These are phyloP conservation scores for Sisor rabdophorus DNA, from an alignment of 2,113 vertebrate genomes.

Conservation along the genomic window DNA sequence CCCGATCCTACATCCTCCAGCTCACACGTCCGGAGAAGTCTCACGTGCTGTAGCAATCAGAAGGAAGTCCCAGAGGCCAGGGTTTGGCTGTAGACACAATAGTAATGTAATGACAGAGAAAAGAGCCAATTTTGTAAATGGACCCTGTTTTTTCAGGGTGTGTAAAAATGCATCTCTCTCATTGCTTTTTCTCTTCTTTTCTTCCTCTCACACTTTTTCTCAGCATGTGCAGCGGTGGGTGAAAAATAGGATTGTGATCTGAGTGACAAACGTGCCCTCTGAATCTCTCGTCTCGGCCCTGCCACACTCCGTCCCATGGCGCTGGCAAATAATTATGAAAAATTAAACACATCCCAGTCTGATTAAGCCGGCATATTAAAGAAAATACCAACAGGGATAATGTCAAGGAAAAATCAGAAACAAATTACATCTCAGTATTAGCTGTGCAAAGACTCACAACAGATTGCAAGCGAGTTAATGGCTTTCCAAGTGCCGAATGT, in stretches of 20 bases:
- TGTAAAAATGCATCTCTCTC: slow-evolving; percentile 49
- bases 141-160: slow-evolving; percentile 23
- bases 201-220: slow-evolving; percentile 14
- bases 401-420: slow-evolving; percentile 55
- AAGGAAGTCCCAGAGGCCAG: slow-evolving; percentile 27
- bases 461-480: slow-evolving; percentile 35
- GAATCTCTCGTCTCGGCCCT: slow-evolving; percentile 38
- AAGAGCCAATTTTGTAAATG: slow-evolving; percentile 49
- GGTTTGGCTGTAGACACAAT: slow-evolving; percentile 48
- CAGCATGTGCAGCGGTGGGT: slow-evolving; percentile 52
- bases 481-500: slow-evolving; percentile 43
- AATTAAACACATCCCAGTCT: slow-evolving; percentile 57
- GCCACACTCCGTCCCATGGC: slow-evolving; percentile 45
- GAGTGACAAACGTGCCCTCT: slow-evolving; percentile 52
- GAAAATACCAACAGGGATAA: slow-evolving; percentile 59
- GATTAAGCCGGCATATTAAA: slow-evolving; percentile 49
- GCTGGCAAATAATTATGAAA: slow-evolving; percentile 58
- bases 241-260: slow-evolving; percentile 56
- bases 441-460: slow-evolving; percentile 16
- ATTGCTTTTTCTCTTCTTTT: slow-evolving; percentile 31
- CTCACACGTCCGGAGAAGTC: slow-evolving; percentile 11
- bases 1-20: slow-evolving; percentile 8
- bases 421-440: slow-evolving; percentile 32
- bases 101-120: slow-evolving; percentile 49
- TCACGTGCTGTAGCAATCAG: slow-evolving; percentile 37